Base-by-base conservation (phyloP, 2,113 vertebrate species). In the Megaleporinus macrocephalus region DNA sequence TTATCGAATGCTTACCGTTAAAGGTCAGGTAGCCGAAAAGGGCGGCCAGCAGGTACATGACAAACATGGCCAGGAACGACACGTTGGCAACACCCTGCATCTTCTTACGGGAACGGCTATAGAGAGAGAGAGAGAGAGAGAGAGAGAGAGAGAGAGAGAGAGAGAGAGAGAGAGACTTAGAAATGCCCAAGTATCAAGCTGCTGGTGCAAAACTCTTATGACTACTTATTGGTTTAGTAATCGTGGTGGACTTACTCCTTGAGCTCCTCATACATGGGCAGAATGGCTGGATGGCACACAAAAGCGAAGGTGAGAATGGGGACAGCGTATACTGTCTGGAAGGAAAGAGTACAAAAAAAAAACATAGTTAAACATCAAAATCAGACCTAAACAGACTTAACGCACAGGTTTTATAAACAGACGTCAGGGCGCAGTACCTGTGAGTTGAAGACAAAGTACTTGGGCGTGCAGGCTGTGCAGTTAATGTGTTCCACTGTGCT, bases 11-110 rank as follows among this genome's bases (percentile, higher is more conserved):
- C 82, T 97, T 85, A 99, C 98, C 87, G 27, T 96, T 96, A 92
- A 99, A 99, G 27, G 98, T 99, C 92, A 99, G 92, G 86, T 99
- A 99, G 90, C 98, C 98, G 2, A 99, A 99, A 68, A 99, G 95
- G 66, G 98, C 98, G 51, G 98, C 97, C 90, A 99, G 86, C 81
- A 99, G 94, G 84, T 99, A 99, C 98, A 97, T 99, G 87, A 99
- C 86, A 91, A 98, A 98, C 97, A 99, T 99, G 78, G 96, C 93
- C 85, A 98, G 93, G 88, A 99, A 99, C 61, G 98, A 99, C 22
- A 99, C 95, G 13, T 98, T 98, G 84, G 98, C 98, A 36, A 99
- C 98, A 0, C 90, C 93, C 95, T 98, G 98, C 98, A 99, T 99
- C 91, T 94, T 97, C 87, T 79, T 94, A 53, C 95, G 95, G 86